Percentiles rank a stretch among this genome's conserved stretches.
Conservation (phyloP, 2,888 invertebrate genomes). For the Alitta virens region DNA sequence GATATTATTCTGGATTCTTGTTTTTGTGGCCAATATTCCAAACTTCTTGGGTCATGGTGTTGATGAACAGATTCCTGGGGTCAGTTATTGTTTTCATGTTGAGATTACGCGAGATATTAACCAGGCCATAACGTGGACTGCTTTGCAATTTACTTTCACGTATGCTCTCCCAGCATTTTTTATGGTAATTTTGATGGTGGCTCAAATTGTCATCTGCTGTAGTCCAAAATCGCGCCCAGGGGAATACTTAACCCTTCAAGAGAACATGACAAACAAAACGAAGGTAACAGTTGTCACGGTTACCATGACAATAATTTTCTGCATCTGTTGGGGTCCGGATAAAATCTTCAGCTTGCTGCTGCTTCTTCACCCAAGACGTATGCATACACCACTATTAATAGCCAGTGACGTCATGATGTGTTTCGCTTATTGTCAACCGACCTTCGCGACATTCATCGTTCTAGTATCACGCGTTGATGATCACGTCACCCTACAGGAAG, state of each 20-base stretch:
- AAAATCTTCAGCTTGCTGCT: constrained; percentile 8
- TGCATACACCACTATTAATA: constrained; percentile 2
- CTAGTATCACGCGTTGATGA: not conserved
- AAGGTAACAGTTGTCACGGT: not conserved
- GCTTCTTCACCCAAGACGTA: not conserved
- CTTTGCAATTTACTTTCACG: constrained; percentile 7
- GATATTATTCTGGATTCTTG: constrained; percentile 1
- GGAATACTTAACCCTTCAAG: constrained; percentile 3
- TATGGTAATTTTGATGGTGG: not conserved
- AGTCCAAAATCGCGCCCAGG: not conserved
- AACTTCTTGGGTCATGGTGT: constrained; percentile 13
- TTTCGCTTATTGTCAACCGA: constrained; percentile 7
- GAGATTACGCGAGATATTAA: not conserved
- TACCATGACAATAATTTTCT: constrained; percentile 2
- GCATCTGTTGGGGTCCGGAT: constrained; percentile 14
- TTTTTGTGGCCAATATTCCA: constrained; percentile 8
- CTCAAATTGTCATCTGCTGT: not conserved
- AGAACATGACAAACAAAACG: not conserved
- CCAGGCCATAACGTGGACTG: constrained; percentile 3
- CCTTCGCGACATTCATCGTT: constrained; percentile 1
- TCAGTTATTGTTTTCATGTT: constrained; percentile 7
- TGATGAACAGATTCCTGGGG: constrained; percentile 8
- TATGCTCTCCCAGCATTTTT: constrained; percentile 4
- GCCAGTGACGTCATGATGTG: constrained; percentile 11
- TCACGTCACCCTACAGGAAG: not conserved